Evolutionary conservation across 2,888 invertebrate genomes (phyloP), one percentile per base, ranked within the genome.

Genomic region (Alentia gelatinosa): DNA sequence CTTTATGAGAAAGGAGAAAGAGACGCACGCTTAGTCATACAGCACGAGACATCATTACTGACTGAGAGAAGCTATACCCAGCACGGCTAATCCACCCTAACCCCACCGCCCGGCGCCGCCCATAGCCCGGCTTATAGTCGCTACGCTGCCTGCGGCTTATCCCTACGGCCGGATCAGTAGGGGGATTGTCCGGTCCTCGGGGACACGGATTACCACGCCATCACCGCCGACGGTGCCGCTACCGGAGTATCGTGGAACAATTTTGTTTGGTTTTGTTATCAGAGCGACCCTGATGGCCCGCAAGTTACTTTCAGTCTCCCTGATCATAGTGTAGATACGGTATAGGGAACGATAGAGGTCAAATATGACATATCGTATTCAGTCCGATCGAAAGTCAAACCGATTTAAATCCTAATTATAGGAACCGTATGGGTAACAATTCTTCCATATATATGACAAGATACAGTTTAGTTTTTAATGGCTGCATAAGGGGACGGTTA

Each of bases 21-120:
- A 56, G 19, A 12, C 19, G 56, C 23, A 56, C 56, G 56, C 30
- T 47, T 86, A 86, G 42, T 86, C 50, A 86, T 86, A 47, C 86
- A 86, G 86, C 42, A 86, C 30, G 47, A 42, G 15, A 19, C 26
- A 30, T 42, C 42, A 50, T 42, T 42, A 86, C 79, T 26, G 23
- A 37, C 79, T n/a, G n/a, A n/a, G n/a, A n/a, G n/a, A n/a, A 23
- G 37, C 79, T 37, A 35, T 39, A 39, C 79, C 35, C 35, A 35
- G n/a, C 19, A 19, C 79, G 23, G 39, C 35, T 79, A 79, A 79
- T 9, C 79, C 79, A 35, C 39, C 79, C 35, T 79, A 79, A 35
- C 39, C 35, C 79, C 79, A 15, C 79, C 35, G 1, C 3, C 79
- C 35, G 7, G 37, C 37, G 12, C 79, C 26, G 3, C 74, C 68